Conservation (phyloP, 2,113 vertebrate genomes). For the Podarcis muralis region DNA sequence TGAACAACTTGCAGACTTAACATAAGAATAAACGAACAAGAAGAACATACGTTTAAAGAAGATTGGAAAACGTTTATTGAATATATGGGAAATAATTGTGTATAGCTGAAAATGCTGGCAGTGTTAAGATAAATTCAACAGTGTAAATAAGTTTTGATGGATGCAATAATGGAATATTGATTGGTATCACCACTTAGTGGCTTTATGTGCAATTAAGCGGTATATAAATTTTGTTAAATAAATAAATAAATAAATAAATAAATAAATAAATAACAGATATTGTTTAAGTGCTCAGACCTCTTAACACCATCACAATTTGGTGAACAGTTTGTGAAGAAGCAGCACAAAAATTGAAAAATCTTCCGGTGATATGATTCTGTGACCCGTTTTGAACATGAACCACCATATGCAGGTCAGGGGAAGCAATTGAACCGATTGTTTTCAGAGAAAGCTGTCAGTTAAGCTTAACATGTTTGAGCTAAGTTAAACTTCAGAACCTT, state of each 20-base stretch:
- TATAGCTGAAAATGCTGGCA: no score
- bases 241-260: not conserved
- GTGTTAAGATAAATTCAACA: no score
- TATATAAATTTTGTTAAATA: no score
- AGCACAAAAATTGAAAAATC: slow-evolving; percentile 18
- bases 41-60: no score
- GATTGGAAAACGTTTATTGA: no score
- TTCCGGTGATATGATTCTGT: slow-evolving; percentile 17
- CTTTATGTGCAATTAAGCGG: no score
- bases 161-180: no score
- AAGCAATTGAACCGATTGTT: slow-evolving; percentile 43
- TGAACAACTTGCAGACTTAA: no score
- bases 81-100: no score
- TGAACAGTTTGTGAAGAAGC: not conserved
- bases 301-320: not conserved
- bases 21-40: no score
- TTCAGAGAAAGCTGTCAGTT: slow-evolving; percentile 56
- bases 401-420: slow-evolving; percentile 49
- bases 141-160: no score
- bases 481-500: slow-evolving; percentile 47
- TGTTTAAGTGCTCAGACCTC: not conserved
- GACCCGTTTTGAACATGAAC: slow-evolving; percentile 23
- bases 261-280: not conserved
- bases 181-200: no score
- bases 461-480: slow-evolving; percentile 47